Evolutionary conservation across 2,888 invertebrate species (phyloP), one percentile per base, ranked within the genome.

Genomic region (Drosophila rubida): DNA sequence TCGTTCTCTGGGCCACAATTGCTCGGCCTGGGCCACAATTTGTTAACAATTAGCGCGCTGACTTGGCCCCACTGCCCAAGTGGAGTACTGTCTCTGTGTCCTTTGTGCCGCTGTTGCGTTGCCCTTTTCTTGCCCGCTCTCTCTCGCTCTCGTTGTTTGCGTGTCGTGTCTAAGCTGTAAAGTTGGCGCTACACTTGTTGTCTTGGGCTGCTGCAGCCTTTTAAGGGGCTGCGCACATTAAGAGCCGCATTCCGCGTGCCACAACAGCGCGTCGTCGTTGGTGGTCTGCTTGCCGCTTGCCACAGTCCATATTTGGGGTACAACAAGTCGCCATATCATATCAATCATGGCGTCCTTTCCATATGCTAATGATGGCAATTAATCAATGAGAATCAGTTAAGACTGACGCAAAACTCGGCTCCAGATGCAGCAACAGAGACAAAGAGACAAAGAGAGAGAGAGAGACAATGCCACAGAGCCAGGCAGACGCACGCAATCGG

Each of bases 361-460:
- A 79, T 84, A 84, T 84, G 87, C 87, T 84, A 84, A 84, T 85
- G 83, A 84, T 74, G 75, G 87, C 83, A 87, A 84, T 84, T 87
- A 84, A 87, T 84, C 83, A 84, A 87, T 87, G 78, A 55, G 74
- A 85, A 85, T 87, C 87, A 80, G 87, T 84, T 87, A 80, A 73
- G 63, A 59, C 55, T 35, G 39, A 75, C 63, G 60, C 58, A 23
- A 45, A 19, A 19, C 19, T 19, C 3, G 4, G 32, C 25, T 25
- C n/a, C 32, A 32, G 11, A n/a, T 7, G 7, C 25, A 25, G 7
- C 7, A 7, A 9, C 32, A 11, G n/a, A 32, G 30, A 32, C 30
- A 32, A 11, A 32, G 32, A 30, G 11, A 9, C 7, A 27, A 9
- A 7, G 8, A 27, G 8, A 27, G 27, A 8, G 9, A 30, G 11